Base-by-base conservation (phyloP, 2,888 invertebrate genomes). In the Chorisops tibialis region DNA sequence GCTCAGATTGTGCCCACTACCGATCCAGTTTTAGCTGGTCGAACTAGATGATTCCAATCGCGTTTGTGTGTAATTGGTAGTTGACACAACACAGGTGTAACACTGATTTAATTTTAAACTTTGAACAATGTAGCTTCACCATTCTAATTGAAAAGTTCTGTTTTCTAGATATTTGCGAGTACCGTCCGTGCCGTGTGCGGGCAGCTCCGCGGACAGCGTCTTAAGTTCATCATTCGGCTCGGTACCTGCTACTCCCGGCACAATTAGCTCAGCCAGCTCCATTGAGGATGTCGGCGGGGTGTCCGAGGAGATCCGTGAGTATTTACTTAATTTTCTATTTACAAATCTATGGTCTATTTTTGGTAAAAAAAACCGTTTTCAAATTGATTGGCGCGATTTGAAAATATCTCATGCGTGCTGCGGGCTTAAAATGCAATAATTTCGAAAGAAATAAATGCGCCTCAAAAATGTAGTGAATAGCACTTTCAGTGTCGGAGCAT, bases 241-340 rank as follows among this genome's bases (percentile, higher is more conserved):
- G 61, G 83, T 80, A 41, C 83, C 79, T 37, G 82, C 79, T 12
- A 86, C 87, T 30, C 85, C 86, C 0, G 81, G 85, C 51, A 85
- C 86, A 1, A 78, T 88, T 3, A 87, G 88, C 7, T 86, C 88
- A 0, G 87, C 87, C 38, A 89, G 89, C 43, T 89, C 89, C 1
- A 84, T 85, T 67, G 90, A 90, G 70, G 89, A 89, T 69, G 77
- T 63, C 24, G 75, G 76, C 56, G 69, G 70, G 61, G 63, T 64
- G 43, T 63, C 68, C 14, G 67, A 68, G 48, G 66, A 66, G 43
- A 63, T 49, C 59, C 74, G 77, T 77, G 70, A 72, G 69, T 64
- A 50, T 56, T 49, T 24, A 59, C 38, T 61, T 39, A 43, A 56
- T 56, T 58, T 48, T 64, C 49, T 21, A 60, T 47, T 35, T 24